Evolutionary conservation across 2,888 invertebrate genomes (phyloP), one percentile per base, ranked within the genome.

Genomic region (Coenonympha glycerion): DNA sequence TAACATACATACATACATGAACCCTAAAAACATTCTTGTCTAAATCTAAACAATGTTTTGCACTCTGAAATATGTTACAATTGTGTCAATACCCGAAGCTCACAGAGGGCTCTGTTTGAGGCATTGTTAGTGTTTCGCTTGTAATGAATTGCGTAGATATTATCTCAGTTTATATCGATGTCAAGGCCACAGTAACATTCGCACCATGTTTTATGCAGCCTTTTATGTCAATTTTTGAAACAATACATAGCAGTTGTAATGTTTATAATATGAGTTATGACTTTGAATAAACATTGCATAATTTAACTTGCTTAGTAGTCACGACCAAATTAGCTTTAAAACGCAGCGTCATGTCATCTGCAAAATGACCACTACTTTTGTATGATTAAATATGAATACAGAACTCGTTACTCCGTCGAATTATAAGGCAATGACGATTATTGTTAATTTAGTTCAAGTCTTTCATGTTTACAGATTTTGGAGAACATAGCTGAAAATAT

Each of bases 401-500:
- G n/a, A n/a, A n/a, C n/a, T n/a, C n/a, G n/a, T n/a, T n/a, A n/a
- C n/a, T n/a, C n/a, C n/a, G n/a, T n/a, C n/a, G n/a, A n/a, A n/a
- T n/a, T n/a, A n/a, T n/a, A n/a, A n/a, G n/a, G n/a, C n/a, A n/a
- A n/a, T n/a, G n/a, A n/a, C n/a, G n/a, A n/a, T n/a, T n/a, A 42
- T n/a, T 19, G 28, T 6, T 11, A 19, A 16, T 30, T 26, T 16
- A 39, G 4, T 6, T 26, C 19, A 11, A n/a, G n/a, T n/a, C n/a
- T 24, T 49, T 11, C 44, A 24, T 22, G 30, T 28, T 52, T 59
- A 15, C 75, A 88, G 87, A 91, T 95, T 56, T 76, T 95, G 67
- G 94, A 94, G 71, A 92, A 92, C 62, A 92, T 94, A 41, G 89
- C 92, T 0, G 94, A 94, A 69, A 93, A 93, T 63, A 90, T 94